Conservation (phyloP, 2,888 invertebrate genomes). For the Matsumyia berberina region DNA sequence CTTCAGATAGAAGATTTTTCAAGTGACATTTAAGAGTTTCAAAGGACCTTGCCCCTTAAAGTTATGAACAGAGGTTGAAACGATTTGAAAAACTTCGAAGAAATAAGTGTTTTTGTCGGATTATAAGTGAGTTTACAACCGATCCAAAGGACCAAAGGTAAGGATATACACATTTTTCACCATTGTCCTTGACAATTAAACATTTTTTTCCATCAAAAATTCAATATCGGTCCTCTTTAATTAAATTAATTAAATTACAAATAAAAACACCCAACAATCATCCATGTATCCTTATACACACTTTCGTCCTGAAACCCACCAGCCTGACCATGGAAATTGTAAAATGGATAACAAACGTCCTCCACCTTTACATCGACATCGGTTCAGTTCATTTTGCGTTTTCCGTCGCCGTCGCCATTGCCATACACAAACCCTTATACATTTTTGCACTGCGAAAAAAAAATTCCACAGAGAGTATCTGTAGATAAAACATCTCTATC, state of each 20-base stretch:
- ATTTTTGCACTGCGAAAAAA: constrained; percentile 12
- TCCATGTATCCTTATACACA: constrained; percentile 33
- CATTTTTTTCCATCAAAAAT: background rate
- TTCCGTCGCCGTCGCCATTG: background rate
- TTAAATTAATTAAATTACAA: constrained; percentile 3
- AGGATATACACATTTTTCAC: background rate
- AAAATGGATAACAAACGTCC: constrained; percentile 22
- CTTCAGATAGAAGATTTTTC: background rate
- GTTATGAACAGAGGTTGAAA: constrained; percentile 52
- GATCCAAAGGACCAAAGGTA: constrained; percentile 20
- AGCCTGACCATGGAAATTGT: background rate
- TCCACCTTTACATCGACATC: background rate
- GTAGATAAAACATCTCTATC: constrained; percentile 28
- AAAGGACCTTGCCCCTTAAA: constrained; percentile 39
- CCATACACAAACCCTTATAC: constrained; percentile 4
- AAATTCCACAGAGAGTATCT: constrained; percentile 15
- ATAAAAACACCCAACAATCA: constrained; percentile 2
- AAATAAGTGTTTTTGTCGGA: constrained; percentile 25
- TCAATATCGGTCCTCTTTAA: background rate
- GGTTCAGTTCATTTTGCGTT: constrained; percentile 9
- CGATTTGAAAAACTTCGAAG: background rate
- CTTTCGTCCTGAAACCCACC: constrained; percentile 2
- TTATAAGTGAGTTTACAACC: background rate
- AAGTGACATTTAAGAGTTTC: constrained; percentile 27
- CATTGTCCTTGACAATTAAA: no score